A percentile compares a stretch with the other conserved stretches of the same genome.
Evolutionary conservation across 2,113 vertebrate species (phyloP).

Genomic region (Gadus macrocephalus): DNA sequence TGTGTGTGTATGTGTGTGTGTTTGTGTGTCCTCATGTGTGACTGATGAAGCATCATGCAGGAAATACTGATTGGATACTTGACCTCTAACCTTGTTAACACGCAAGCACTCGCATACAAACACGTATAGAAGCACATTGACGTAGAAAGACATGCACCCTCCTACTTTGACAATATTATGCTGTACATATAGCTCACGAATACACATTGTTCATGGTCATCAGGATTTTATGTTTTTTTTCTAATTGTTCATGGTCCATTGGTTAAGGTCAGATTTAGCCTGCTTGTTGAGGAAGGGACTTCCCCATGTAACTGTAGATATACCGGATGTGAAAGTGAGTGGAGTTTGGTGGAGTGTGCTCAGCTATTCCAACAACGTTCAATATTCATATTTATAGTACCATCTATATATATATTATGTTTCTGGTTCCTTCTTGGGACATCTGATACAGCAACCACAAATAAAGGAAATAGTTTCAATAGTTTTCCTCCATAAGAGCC

Average conservation of each 20-base stretch:
- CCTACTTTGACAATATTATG: no score
- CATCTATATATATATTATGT: no score
- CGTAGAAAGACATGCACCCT: no score
- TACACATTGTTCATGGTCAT: background rate
- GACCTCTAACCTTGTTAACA: constrained; percentile 20
- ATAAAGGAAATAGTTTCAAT: no score
- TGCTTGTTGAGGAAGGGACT: background rate
- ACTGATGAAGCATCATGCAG: constrained; percentile 22
- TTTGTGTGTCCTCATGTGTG: background rate
- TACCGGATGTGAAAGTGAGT: background rate
- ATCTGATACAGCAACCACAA: no score
- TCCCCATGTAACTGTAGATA: background rate
- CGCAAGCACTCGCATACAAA: no score
- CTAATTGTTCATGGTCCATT: background rate
- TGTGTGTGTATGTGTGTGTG: background rate
- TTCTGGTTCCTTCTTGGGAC: no score
- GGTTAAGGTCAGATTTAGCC: background rate
- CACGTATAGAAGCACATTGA: no score
- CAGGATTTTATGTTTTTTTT: background rate
- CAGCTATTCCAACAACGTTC: background rate
- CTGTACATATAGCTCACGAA: background rate
- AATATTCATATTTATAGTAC: no score
- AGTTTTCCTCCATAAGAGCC: no score
- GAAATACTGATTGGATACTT: background rate
- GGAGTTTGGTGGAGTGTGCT: background rate